Base-by-base conservation (phyloP, 2,797 vertebrate species). In the Mus minutoides region DNA sequence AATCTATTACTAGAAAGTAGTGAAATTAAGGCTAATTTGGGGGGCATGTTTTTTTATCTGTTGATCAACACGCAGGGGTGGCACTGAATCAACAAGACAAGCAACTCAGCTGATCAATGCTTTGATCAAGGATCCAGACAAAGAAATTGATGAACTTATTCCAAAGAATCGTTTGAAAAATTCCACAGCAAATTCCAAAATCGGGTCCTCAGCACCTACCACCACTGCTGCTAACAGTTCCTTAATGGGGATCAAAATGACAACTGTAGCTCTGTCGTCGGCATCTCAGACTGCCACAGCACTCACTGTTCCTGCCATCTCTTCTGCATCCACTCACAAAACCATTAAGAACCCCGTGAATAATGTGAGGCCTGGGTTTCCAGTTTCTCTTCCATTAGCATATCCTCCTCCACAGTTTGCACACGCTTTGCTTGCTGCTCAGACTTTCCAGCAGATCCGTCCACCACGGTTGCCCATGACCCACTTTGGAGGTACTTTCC, bases 101-200 rank as follows among this genome's bases (percentile, higher is more conserved):
- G 99, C 99, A 94, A 99, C 99, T 0, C 98, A 99, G 95, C 96
- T 99, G 94, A 99, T 99, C 90, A 99, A 98, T 67, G 99, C 99
- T 96, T 97, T 99, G 95, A 99, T 99, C 93, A 99, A 99, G 96
- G 99, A 99, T 98, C 99, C 99, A 11, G 99, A 99, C 95, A 99
- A 99, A 90, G 99, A 99, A 97, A 99, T 99, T 0, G 99, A 99
- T 97, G 99, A 99, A 97, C 98, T 99, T 77, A 99, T 99, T 96
- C 99, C 99, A 98, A 99, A 99, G 98, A 99, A 98, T 98, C 99
- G 98, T 89, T 98, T 99, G 98, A 99, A 99, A 98, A 99, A 98
- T 88, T 98, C 98, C 0, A 97, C 98, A 54, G 96, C 97, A 78
- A 99, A 98, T 98, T 98, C 98, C 97, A 99, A 99, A 98, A 98